Conservation (phyloP, 2,888 invertebrate species). For the Caprella mutica region DNA sequence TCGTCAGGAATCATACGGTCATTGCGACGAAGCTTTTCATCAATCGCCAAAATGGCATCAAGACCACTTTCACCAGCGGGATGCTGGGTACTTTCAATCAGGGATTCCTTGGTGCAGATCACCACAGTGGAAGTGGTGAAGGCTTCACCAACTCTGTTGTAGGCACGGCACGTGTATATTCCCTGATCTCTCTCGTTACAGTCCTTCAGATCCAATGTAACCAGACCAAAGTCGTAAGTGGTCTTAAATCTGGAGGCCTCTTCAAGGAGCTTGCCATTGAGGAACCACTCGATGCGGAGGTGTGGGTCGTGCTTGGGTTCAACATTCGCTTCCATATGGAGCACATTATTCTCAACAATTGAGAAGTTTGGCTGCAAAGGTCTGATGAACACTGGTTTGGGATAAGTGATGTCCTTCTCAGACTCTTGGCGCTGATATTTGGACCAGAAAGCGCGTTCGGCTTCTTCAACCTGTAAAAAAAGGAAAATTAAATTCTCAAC, state of each 20-base stretch:
- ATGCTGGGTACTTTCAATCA: slow-evolving; percentile 82
- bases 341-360: slow-evolving; percentile 57
- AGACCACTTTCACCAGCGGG: slow-evolving; percentile 88
- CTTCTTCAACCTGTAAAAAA: slow-evolving; percentile 28
- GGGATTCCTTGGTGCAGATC: slow-evolving; percentile 47
- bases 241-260: slow-evolving; percentile 77
- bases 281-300: slow-evolving; percentile 84
- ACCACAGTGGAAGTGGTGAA: slow-evolving; percentile 81
- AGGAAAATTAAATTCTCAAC: too few species aligned
- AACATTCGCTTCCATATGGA: slow-evolving; percentile 87
- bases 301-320: slow-evolving; percentile 88
- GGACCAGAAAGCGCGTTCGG: slow-evolving; percentile 31
- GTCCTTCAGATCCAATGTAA: slow-evolving; percentile 81
- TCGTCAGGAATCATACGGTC: slow-evolving; percentile 55
- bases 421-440: slow-evolving; percentile 27
- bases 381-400: slow-evolving; percentile 74
- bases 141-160: slow-evolving; percentile 71
- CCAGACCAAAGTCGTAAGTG: slow-evolving; percentile 91
- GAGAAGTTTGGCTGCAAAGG: slow-evolving; percentile 69
- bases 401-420: slow-evolving; percentile 44
- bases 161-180: slow-evolving; percentile 82
- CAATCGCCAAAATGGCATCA: slow-evolving; percentile 70
- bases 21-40: slow-evolving; percentile 44
- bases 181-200: slow-evolving; percentile 88
- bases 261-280: slow-evolving; percentile 75